These are phyloP conservation scores for Upupa epops DNA, from an alignment of 2,113 vertebrate species.

Conservation along the genomic window DNA sequence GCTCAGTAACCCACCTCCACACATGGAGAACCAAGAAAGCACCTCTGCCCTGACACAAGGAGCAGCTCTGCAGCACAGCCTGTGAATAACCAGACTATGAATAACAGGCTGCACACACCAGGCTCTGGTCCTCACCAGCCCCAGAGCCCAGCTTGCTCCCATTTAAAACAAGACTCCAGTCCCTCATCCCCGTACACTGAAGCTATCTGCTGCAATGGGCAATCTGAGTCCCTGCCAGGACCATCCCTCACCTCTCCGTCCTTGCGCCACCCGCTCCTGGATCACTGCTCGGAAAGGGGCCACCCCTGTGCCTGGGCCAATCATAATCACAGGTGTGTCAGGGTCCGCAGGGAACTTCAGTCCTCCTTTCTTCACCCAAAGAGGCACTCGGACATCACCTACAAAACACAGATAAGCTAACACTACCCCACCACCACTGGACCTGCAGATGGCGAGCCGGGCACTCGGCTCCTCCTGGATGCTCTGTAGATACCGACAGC, in stretches of 20 bases:
- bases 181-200: background rate
- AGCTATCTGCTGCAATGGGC: background rate
- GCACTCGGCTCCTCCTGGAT: background rate
- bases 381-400: constrained; percentile 82
- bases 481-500: fast-evolving
- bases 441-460: fast-evolving
- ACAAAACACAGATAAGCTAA: background rate
- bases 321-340: constrained; percentile 84
- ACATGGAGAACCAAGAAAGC: background rate
- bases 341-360: constrained; percentile 82
- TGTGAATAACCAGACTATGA: background rate
- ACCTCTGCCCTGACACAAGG: background rate
- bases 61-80: background rate
- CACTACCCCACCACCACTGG: background rate
- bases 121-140: background rate
- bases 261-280: constrained; percentile 84
- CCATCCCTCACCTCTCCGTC: constrained; percentile 71
- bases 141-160: background rate
- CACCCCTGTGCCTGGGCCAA: constrained; percentile 94
- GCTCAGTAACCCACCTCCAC: background rate
- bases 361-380: constrained; percentile 90
- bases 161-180: background rate
- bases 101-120: background rate
- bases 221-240: fast-evolving
- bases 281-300: constrained; percentile 90